These are phyloP conservation scores for Trigoniulus corallinus DNA, from an alignment of 1,140 invertebrate species.

Conservation along the genomic window DNA sequence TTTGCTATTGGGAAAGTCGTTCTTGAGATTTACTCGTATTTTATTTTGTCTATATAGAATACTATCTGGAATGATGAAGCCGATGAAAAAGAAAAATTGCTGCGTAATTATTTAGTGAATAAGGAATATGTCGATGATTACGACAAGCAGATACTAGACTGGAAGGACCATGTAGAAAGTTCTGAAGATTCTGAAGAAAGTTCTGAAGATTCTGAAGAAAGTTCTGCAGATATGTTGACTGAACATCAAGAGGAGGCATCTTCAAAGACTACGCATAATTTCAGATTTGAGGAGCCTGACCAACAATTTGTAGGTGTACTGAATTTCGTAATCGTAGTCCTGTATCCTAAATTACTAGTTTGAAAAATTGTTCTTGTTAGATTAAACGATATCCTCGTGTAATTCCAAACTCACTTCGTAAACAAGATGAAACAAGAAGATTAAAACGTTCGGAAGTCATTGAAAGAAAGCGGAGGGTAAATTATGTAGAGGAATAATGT, in stretches of 20 bases:
- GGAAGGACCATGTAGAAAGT: not conserved
- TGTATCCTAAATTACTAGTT: not conserved
- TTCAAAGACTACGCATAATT: constrained; percentile 92
- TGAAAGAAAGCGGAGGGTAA: constrained; percentile 1
- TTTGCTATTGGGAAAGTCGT: not conserved
- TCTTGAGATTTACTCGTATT: not conserved
- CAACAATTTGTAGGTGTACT: constrained; percentile 59
- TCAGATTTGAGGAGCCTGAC: constrained; percentile 91
- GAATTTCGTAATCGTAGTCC: not conserved
- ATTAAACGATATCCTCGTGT: not conserved
- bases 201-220: not conserved
- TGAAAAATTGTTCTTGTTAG: not conserved
- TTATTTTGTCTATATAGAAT: not conserved
- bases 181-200: not conserved
- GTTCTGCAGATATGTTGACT: not conserved
- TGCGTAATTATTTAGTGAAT: too few species aligned
- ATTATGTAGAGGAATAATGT: not conserved
- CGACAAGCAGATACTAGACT: not conserved
- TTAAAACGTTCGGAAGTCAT: not conserved
- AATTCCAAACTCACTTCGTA: not conserved
- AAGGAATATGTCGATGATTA: not conserved
- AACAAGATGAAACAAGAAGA: not conserved
- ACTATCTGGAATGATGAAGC: not conserved
- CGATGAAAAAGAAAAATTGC: too few species aligned
- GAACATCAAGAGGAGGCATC: constrained; percentile 17